These are phyloP conservation scores for Eretmocerus hayati DNA, from an alignment of 2,888 invertebrate genomes.

Conservation along the genomic window DNA sequence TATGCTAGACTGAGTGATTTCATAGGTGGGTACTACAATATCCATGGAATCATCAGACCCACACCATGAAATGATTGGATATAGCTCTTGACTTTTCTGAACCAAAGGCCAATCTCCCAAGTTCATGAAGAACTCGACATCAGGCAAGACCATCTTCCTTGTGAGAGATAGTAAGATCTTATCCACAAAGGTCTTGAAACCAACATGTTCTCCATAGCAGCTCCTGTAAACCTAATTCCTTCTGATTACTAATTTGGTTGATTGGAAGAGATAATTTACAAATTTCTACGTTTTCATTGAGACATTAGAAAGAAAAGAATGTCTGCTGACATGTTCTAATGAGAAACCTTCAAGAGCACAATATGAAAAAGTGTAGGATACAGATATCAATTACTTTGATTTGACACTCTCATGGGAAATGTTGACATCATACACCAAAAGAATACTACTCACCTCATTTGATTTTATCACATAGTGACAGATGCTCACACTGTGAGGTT, in stretches of 20 bases:
- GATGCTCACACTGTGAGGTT: conserved; percentile 74
- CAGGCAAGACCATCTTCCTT: conserved; percentile 74
- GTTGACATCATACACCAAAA: background rate
- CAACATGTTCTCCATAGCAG: conserved; percentile 91
- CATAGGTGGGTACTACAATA: conserved; percentile 92
- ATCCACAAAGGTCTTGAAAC: conserved; percentile 94
- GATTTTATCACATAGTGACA: conserved; percentile 83
- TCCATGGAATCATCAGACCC: conserved; percentile 79
- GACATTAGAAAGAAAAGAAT: too few relatives aligned
- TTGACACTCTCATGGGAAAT: too few relatives aligned
- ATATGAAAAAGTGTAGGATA: too few relatives aligned
- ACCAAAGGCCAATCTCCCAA: conserved; percentile 94
- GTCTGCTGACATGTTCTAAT: too few relatives aligned
- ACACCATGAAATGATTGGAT: conserved; percentile 93
- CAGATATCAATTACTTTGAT: too few relatives aligned
- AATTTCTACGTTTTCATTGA: too few relatives aligned
- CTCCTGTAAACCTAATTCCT: conserved; percentile 72
- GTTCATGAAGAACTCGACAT: conserved; percentile 85
- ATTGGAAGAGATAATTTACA: too few relatives aligned
- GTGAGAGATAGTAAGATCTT: conserved; percentile 73
- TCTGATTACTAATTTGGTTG: too few relatives aligned
- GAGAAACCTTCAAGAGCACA: too few relatives aligned
- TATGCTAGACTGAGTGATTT: conserved; percentile 83
- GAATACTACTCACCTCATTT: conserved; percentile 52
- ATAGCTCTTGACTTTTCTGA: conserved; percentile 50